Evolutionary conservation across 1,140 invertebrate species (phyloP), one percentile per base, ranked within the genome.

Genomic region (Drosophila ercepeae): DNA sequence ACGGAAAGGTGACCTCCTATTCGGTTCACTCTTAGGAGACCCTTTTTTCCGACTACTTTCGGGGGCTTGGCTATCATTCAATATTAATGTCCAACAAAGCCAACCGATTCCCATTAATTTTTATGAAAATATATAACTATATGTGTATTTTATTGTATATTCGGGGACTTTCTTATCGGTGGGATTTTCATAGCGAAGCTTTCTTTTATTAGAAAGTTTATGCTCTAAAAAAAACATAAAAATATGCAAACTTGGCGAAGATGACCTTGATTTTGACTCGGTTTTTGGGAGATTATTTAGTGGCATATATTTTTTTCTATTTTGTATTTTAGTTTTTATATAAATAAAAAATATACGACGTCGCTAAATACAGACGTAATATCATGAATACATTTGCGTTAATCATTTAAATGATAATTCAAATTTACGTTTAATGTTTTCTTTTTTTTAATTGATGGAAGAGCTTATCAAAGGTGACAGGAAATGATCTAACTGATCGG

Each of bases 1-100:
- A 96, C 75, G 95, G 95, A 76, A 94, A 94, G 76, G 91, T 95
- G 45, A 94, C 93, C 25, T 92, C 92, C 54, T 94, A 94, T 69
- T 93, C 92, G 23, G 93, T 94, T 16, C 77, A 91, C 54, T 91
- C 89, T 27, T 91, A 89, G 42, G 52, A 3, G 3, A 16, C 11
- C n/a, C 36, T n/a, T 7, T 7, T 42, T 16, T 4, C 19, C 36
- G 4, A 39, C 36, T 13, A 39, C 36, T 14, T 39, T 39, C n/a
- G 36, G 36, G 6, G 19, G 54, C 19, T 49, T 11, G 54, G 44
- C 44, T 21, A 36, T 8, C 8, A 34, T 34, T 11, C 21, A 19
- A 14, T 25, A 11, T 14, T 14, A 39, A 32, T 4, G 44, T 7
- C 3, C 34, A 48, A 21, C 16, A 27, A 16, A 49, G 52, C 42